Conservation (phyloP, 2,888 invertebrate species). For the Tenthredo distinguenda region DNA sequence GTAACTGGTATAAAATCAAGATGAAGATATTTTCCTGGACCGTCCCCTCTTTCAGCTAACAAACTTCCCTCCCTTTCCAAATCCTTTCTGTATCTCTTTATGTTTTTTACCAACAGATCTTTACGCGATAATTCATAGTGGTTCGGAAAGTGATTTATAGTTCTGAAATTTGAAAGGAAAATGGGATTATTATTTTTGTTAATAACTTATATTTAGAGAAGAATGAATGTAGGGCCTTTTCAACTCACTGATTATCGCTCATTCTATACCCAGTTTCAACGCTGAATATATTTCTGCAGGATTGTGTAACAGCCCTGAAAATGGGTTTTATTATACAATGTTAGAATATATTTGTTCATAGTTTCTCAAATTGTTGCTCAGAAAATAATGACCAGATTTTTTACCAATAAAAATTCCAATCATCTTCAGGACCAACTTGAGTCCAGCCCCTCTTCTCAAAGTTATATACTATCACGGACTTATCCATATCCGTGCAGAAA, state of each 20-base stretch:
- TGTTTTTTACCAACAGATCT: conserved; percentile 97
- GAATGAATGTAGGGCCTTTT: not conserved
- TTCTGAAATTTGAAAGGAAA: conserved; percentile 78
- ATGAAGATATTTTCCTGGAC: conserved; percentile 87
- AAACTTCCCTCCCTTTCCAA: conserved; percentile 94
- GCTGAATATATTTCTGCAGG: conserved; percentile 94
- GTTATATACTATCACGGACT: conserved; percentile 94
- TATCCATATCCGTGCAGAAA: conserved; percentile 94
- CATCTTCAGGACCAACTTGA: conserved; percentile 92
- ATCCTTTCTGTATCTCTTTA: conserved; percentile 95
- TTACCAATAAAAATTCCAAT: conserved; percentile 97
- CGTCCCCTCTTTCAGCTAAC: conserved; percentile 90
- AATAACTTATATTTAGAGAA: not conserved
- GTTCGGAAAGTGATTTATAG: conserved; percentile 98
- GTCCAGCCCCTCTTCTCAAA: conserved; percentile 96
- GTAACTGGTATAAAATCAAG: conserved; percentile 96
- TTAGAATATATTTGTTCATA: not conserved
- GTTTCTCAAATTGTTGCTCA: not conserved
- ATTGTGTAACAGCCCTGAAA: conserved; percentile 90
- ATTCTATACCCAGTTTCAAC: conserved; percentile 95
- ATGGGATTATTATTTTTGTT: not conserved
- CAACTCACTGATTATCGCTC: conserved; percentile 91
- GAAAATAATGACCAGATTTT: not conserved
- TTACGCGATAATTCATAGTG: conserved; percentile 97
- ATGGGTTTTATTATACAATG: not conserved